Conservation (phyloP, 1,140 invertebrate species). For the Philopotamus ludificatus region DNA sequence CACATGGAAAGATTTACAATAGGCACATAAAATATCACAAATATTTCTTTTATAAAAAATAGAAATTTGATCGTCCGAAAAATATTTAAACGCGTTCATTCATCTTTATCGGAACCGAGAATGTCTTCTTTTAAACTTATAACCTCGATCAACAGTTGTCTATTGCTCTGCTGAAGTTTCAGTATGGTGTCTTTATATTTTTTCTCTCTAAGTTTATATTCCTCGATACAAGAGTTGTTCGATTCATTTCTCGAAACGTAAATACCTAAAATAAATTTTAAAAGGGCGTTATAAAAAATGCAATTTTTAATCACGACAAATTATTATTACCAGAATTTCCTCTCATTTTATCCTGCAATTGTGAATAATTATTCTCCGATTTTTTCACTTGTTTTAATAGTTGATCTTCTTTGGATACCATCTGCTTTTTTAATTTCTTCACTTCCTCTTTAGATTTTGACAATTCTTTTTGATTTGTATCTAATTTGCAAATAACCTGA, state of each 20-base stretch:
- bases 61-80: too few relatives aligned
- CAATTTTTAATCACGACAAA: background rate
- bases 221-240: conserved; percentile 19
- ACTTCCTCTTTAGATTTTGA: conserved; percentile 7
- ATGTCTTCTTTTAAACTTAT: conserved; percentile 13
- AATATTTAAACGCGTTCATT: background rate
- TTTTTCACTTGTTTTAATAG: conserved; percentile 11
- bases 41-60: too few relatives aligned
- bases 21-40: too few relatives aligned
- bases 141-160: too few relatives aligned
- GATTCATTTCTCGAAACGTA: conserved; percentile 26
- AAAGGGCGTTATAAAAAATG: background rate
- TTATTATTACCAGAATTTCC: conserved; percentile 24
- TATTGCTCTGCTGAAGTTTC: conserved; percentile 36
- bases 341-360: conserved; percentile 23
- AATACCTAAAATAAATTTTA: conserved; percentile 24
- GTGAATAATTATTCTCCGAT: conserved; percentile 10
- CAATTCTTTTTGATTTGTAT: conserved; percentile 18
- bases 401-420: conserved; percentile 25
- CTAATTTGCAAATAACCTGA: conserved; percentile 14
- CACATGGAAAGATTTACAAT: too few relatives aligned
- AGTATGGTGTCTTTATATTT: conserved; percentile 38
- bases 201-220: conserved; percentile 28
- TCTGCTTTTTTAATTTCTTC: conserved; percentile 10
- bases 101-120: background rate